These are phyloP conservation scores for Epinephelus fuscoguttatus DNA, from an alignment of 2,113 vertebrate genomes.

Conservation along the genomic window DNA sequence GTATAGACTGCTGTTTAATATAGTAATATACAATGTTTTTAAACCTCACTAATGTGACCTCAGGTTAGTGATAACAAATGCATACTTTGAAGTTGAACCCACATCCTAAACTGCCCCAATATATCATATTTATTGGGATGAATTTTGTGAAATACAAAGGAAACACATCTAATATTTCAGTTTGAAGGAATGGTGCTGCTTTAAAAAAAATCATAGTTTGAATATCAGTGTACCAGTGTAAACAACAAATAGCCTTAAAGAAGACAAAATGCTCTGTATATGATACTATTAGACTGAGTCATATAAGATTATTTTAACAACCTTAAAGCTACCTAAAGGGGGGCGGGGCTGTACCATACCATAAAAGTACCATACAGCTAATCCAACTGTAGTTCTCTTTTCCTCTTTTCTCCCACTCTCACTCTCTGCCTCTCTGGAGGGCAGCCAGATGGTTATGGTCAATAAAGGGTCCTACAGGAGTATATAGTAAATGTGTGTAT, in stretches of 20 bases:
- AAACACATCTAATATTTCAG: not conserved
- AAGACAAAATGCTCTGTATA: not conserved
- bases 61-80: not conserved
- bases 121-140: not conserved
- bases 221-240: not conserved
- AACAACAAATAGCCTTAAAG: not conserved
- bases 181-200: not conserved
- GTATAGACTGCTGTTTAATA: not conserved
- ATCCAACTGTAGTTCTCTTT: not conserved
- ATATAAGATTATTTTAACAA: not conserved
- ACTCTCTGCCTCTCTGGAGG: constrained; percentile 22
- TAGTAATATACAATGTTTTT: not conserved
- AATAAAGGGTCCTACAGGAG: constrained; percentile 51
- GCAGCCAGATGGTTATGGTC: constrained; percentile 59
- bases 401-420: not conserved
- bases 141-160: not conserved
- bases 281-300: not conserved
- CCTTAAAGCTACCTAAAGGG: not conserved
- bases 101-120: too few species aligned
- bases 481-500: constrained; percentile 37
- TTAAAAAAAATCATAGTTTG: not conserved
- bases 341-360: too few species aligned
- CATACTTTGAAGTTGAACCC: not conserved
- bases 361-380: not conserved
- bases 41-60: not conserved